Evolutionary conservation across 2,888 invertebrate genomes (phyloP), one percentile per base, ranked within the genome.

Genomic region (Apamea anceps): DNA sequence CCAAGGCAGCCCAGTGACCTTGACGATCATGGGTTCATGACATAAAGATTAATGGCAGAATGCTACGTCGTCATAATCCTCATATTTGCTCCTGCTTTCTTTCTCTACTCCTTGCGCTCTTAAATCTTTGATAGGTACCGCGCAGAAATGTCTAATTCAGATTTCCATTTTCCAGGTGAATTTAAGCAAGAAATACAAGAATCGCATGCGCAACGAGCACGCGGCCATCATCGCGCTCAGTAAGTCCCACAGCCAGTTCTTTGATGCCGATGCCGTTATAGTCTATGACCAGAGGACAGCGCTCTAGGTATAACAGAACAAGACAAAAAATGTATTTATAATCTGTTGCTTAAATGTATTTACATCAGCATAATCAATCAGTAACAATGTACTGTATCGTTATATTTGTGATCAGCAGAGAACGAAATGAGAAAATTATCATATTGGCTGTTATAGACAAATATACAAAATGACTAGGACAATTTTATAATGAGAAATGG

Each of bases 211-310:
- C 87, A 98, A 98, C 94, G 98, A 98, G 92, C 98, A 98, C 95
- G 98, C 98, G 2, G 98, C 98, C 75, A 98, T 98, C 92, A 98
- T 98, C 88, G 98, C 98, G 37, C 97, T 98, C 85, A 97, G 96
- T 93, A 98, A 98, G 94, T 98, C 98, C n/a, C 97, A 98, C 90
- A 98, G 98, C 91, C 97, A 97, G 92, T 97, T 98, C 91, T 97
- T 98, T 79, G 98, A 98, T 93, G 98, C 98, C 82, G 98, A 98
- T 95, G 98, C 98, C 4, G 98, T 98, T 85, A 98, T 98, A 84
- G 98, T 98, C 18, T 98, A 98, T 93, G 98, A 98, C 92, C 98
- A 98, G 96, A 96, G 98, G 87, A 98, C 98, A 57, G 98, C 98
- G 15, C 97, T 98, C 72, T 98, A 97, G 95, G 42, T 25, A 10